Percentiles rank a stretch among this genome's conserved stretches.
Evolutionary conservation across 2,797 vertebrate species (phyloP).

Genomic region (Sorex maritimensis): DNA sequence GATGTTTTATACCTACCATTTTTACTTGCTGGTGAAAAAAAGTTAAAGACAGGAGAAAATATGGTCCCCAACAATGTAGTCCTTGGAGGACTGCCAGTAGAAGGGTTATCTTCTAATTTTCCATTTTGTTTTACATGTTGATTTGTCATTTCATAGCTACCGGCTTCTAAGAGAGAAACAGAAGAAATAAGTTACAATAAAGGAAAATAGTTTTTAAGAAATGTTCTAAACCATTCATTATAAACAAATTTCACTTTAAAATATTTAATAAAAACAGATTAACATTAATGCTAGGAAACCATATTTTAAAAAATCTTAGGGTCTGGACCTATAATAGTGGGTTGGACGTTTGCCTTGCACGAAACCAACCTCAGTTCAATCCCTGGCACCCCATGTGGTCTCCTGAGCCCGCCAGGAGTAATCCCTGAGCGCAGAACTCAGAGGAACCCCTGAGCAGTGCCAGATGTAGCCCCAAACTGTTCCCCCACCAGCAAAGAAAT

Average conservation of each 20-base stretch:
- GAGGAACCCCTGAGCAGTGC: no score
- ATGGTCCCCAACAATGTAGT: constrained; percentile 98
- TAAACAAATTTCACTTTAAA: constrained; percentile 32
- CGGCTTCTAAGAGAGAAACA: constrained; percentile 92
- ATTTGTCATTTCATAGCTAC: constrained; percentile 96
- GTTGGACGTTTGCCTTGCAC: no score
- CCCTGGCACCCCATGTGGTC: no score
- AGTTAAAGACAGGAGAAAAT: constrained; percentile 99
- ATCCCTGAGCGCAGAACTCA: no score
- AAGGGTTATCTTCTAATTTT: constrained; percentile 94
- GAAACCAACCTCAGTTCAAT: no score
- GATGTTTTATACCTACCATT: constrained; percentile 93
- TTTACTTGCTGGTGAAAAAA: constrained; percentile 99
- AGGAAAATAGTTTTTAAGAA: constrained; percentile 66
- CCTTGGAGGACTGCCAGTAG: constrained; percentile 95
- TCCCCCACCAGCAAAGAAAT: no score
- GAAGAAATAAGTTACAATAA: neutral
- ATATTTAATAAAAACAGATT: constrained; percentile 55
- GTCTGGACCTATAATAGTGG: no score
- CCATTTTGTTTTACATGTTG: constrained; percentile 97
- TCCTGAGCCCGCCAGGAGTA: no score
- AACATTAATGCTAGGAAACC: constrained; percentile 23
- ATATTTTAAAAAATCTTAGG: neutral
- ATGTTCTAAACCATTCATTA: constrained; percentile 54
- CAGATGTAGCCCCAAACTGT: no score